Evolutionary conservation across 37 sponge, comb jelly and placozoan species (phyloP).

Genomic region (Oopsacas minuta): DNA sequence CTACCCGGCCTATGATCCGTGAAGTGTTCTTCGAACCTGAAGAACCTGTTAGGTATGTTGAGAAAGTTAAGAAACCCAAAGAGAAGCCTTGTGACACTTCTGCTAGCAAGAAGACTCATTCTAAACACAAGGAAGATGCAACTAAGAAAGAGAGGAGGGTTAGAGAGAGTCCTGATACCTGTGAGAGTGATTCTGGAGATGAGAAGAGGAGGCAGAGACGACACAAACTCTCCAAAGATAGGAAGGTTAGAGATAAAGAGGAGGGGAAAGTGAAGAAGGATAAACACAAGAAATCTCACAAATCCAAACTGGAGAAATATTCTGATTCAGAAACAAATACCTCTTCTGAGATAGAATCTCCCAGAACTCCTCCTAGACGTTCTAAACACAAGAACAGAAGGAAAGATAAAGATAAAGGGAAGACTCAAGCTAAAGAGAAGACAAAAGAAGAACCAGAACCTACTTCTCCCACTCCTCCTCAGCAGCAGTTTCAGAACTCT

Average conservation of each 20-base stretch:
- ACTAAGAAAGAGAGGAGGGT: not conserved
- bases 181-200: not conserved
- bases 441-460: not conserved
- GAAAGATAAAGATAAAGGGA: not conserved
- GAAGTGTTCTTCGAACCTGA: not conserved
- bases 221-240: not conserved
- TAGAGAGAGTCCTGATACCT: not conserved
- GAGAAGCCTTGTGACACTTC: not conserved
- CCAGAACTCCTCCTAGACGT: not conserved
- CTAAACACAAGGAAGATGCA: not conserved
- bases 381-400: not conserved
- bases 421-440: not conserved
- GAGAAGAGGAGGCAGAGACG: not conserved
- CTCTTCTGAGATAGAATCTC: not conserved
- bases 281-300: not conserved
- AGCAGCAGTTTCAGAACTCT: not conserved
- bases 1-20: not conserved
- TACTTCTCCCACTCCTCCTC: not conserved
- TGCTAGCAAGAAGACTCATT: not conserved
- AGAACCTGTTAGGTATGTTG: not conserved
- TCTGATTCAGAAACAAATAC: not conserved
- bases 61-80: not conserved
- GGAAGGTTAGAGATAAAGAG: not conserved
- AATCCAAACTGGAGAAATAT: not conserved
- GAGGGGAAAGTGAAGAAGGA: slow-evolving; percentile 10